Percentiles rank a stretch among this genome's conserved stretches.
These are phyloP conservation scores for Calameuta filiformis DNA, from an alignment of 2,888 invertebrate species.

Conservation along the genomic window DNA sequence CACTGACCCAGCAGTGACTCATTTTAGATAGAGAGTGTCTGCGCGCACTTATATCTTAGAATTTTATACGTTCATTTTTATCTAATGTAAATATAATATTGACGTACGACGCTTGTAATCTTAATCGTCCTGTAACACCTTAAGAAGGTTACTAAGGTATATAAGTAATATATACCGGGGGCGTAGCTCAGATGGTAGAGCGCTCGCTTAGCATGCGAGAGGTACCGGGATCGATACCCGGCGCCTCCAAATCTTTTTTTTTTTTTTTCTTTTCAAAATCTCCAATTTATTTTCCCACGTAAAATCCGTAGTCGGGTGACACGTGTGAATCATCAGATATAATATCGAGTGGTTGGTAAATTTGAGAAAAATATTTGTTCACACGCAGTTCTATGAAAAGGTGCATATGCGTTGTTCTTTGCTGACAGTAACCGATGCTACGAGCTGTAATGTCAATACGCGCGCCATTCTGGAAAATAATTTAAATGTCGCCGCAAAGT, in stretches of 20 bases:
- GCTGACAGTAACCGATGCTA: too few relatives aligned
- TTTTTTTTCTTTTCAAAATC: background rate
- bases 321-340: background rate
- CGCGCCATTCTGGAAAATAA: background rate
- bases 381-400: background rate
- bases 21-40: slow-evolving; percentile 24
- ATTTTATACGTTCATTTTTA: background rate
- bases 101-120: background rate
- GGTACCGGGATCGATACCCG: slow-evolving; percentile 63
- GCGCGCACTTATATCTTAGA: background rate
- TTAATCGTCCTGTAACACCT: background rate
- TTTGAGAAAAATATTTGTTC: background rate
- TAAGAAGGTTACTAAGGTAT: background rate
- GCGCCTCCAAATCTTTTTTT: slow-evolving; percentile 47
- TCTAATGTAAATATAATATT: background rate
- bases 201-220: slow-evolving; percentile 60
- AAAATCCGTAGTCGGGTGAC: background rate
- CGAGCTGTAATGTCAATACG: background rate
- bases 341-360: background rate
- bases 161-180: slow-evolving; percentile 19
- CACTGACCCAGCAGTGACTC: slow-evolving; percentile 36
- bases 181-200: slow-evolving; percentile 50
- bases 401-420: background rate
- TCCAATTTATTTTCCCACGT: background rate
- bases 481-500: background rate